Percentiles rank a stretch among this genome's conserved stretches.
Evolutionary conservation across 1,140 invertebrate genomes (phyloP).

Genomic region (Drosophila watanabei): DNA sequence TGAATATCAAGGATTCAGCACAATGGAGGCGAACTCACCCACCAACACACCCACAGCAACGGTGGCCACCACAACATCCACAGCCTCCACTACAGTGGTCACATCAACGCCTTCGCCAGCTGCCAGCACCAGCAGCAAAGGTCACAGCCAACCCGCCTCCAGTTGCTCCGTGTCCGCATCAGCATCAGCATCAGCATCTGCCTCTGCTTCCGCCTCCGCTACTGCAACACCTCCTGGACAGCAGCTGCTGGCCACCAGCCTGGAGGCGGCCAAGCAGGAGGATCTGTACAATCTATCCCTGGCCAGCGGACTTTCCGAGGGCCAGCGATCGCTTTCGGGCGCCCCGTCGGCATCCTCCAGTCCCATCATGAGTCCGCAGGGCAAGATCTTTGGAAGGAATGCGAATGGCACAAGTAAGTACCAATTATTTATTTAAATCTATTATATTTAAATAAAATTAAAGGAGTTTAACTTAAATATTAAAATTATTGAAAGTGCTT

Average conservation of each 20-base stretch:
- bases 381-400: constrained; percentile 86
- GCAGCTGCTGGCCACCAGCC: constrained; percentile 58
- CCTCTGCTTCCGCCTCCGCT: constrained; percentile 26
- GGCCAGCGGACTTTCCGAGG: constrained; percentile 75
- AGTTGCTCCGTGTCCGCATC: constrained; percentile 42
- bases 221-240: constrained; percentile 28
- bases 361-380: constrained; percentile 83
- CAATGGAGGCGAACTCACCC: constrained; percentile 66
- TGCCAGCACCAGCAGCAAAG: constrained; percentile 45
- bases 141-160: constrained; percentile 53
- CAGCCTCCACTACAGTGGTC: constrained; percentile 23
- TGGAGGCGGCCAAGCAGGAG: constrained; percentile 64
- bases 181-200: constrained; percentile 23
- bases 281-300: constrained; percentile 78
- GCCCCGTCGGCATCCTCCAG: constrained; percentile 82
- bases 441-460: background rate
- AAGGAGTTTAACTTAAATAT: background rate
- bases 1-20: background rate
- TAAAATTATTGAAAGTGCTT: background rate
- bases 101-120: constrained; percentile 45
- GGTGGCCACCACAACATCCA: constrained; percentile 40
- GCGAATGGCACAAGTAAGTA: constrained; percentile 86
- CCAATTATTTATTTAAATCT: background rate
- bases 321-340: constrained; percentile 76
- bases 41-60: constrained; percentile 46